Conservation (phyloP, 1,140 invertebrate species). For the Cydia strobilella region DNA sequence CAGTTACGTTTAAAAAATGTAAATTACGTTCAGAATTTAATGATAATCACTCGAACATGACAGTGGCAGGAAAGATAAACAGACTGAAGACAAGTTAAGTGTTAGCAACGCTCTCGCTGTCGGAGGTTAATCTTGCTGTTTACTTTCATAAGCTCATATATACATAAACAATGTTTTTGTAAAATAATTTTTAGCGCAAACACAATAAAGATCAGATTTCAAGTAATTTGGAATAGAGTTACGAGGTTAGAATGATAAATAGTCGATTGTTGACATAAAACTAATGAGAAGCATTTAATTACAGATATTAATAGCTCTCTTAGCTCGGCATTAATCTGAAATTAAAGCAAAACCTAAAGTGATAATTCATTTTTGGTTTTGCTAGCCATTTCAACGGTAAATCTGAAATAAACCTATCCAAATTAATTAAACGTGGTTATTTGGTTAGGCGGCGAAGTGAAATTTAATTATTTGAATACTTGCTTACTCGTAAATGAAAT, state of each 20-base stretch:
- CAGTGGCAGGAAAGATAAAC: constrained; percentile 22
- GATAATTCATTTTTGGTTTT: constrained; percentile 21
- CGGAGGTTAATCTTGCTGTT: not conserved
- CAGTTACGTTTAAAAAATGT: not conserved
- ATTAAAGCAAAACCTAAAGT: constrained; percentile 27
- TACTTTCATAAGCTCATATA: not conserved
- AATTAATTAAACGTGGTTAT: not conserved
- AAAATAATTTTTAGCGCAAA: not conserved
- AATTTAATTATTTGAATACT: not conserved
- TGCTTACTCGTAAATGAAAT: too few species aligned
- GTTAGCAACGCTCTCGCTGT: not conserved
- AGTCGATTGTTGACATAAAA: constrained; percentile 15
- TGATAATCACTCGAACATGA: constrained; percentile 26
- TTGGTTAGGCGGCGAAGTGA: not conserved
- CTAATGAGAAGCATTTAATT: constrained; percentile 30
- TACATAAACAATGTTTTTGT: not conserved
- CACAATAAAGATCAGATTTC: not conserved
- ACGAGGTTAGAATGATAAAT: not conserved
- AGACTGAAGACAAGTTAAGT: constrained; percentile 24
- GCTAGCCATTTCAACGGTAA: not conserved
- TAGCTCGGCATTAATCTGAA: constrained; percentile 11
- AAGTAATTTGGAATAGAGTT: not conserved
- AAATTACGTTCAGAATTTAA: not conserved
- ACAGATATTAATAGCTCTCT: constrained; percentile 28
- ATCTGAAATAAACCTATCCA: not conserved